Conservation (phyloP, 2,888 invertebrate species). For the Pheosia tremula region DNA sequence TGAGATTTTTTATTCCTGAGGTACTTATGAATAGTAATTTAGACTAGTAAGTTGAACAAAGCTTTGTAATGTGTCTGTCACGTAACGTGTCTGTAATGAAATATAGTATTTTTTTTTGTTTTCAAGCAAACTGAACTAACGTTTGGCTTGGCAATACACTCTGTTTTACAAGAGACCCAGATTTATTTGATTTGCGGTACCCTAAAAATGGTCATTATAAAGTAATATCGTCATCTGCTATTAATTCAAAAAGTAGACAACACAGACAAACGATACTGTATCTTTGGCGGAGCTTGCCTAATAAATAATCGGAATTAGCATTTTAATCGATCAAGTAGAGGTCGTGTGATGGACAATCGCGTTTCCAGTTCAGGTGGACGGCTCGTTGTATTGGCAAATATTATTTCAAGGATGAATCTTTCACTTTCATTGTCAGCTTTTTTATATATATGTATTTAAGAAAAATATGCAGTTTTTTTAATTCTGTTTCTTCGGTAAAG, state of each 20-base stretch:
- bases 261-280: conserved; percentile 40
- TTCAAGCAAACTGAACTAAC: too few relatives aligned
- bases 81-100: too few relatives aligned
- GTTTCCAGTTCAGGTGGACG: conserved; percentile 59
- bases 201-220: neutral
- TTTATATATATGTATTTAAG: conserved; percentile 8
- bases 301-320: conserved; percentile 70
- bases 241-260: conserved; percentile 10
- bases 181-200: neutral
- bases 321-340: conserved; percentile 71
- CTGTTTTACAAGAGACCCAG: too few relatives aligned
- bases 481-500: neutral
- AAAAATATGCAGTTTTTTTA: conserved; percentile 1
- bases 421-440: conserved; percentile 38
- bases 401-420: conserved; percentile 61
- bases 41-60: too few relatives aligned
- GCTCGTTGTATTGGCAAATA: conserved; percentile 58
- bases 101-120: too few relatives aligned
- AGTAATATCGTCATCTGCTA: neutral
- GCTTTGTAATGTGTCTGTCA: too few relatives aligned
- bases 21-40: too few relatives aligned
- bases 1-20: neutral
- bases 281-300: conserved; percentile 50
- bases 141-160: too few relatives aligned
- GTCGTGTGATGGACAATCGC: conserved; percentile 66